Conservation (phyloP, 1,140 invertebrate genomes). For the Drosophila mauritiana region DNA sequence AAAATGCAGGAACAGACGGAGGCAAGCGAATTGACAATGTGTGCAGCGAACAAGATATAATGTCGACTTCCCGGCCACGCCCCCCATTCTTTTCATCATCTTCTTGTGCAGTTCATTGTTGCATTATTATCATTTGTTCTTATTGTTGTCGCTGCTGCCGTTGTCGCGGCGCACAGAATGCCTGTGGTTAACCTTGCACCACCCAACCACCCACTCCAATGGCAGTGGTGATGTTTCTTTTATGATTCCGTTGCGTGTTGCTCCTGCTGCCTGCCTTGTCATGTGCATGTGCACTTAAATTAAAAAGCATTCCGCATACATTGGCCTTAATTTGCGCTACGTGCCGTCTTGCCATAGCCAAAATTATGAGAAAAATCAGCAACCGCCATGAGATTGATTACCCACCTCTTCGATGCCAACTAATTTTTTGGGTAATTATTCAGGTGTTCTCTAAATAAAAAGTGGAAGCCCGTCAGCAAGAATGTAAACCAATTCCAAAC, state of each 20-base stretch:
- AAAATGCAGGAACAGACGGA: slow-evolving; percentile 5
- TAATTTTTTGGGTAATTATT: neutral
- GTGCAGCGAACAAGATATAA: slow-evolving; percentile 74
- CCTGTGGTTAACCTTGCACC: slow-evolving; percentile 43
- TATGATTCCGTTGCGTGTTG: slow-evolving; percentile 52
- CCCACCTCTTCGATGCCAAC: slow-evolving; percentile 1
- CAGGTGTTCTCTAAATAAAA: too few relatives aligned
- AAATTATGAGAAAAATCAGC: slow-evolving; percentile 24
- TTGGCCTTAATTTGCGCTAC: slow-evolving; percentile 35
- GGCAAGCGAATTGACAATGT: slow-evolving; percentile 65
- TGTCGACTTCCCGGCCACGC: slow-evolving; percentile 39
- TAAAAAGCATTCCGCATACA: slow-evolving; percentile 52
- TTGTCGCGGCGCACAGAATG: slow-evolving; percentile 45
- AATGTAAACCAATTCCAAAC: neutral
- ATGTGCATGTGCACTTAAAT: slow-evolving; percentile 65
- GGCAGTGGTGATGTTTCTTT: slow-evolving; percentile 46
- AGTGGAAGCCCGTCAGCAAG: too few relatives aligned
- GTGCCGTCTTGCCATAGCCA: slow-evolving; percentile 10
- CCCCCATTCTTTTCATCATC: slow-evolving; percentile 54
- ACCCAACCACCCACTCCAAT: slow-evolving; percentile 10
- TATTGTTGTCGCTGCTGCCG: slow-evolving; percentile 39
- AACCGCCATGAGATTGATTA: slow-evolving; percentile 16
- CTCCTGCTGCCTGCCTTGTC: slow-evolving; percentile 29
- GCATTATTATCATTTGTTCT: slow-evolving; percentile 67
- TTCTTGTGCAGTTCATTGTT: slow-evolving; percentile 60